Percentiles rank a stretch among this genome's conserved stretches.
Evolutionary conservation across 2,888 invertebrate species (phyloP).

Genomic region (Dendrolimus pini): DNA sequence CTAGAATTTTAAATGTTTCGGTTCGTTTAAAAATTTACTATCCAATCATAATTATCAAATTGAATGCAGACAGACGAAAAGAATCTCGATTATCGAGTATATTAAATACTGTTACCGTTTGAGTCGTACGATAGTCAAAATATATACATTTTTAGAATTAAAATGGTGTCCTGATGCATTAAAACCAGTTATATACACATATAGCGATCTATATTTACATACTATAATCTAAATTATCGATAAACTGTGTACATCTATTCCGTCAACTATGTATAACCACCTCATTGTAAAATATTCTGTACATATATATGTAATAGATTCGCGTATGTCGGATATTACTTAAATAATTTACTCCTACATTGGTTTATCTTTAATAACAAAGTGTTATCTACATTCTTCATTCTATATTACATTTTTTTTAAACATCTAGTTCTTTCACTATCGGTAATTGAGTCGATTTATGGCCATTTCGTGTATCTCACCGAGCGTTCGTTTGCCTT

Average conservation of each 20-base stretch:
- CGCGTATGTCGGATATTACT: background rate
- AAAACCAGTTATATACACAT: slow-evolving; percentile 29
- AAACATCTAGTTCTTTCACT: no score
- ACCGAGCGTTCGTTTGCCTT: no score
- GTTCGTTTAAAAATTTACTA: no score
- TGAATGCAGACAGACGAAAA: background rate
- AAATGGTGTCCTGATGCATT: slow-evolving; percentile 31
- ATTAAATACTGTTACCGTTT: background rate
- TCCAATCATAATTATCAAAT: background rate
- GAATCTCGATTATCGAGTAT: background rate
- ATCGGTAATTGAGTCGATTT: no score
- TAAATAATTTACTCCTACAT: slow-evolving; percentile 1
- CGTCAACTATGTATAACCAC: slow-evolving; percentile 15
- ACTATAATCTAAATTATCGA: slow-evolving; percentile 9
- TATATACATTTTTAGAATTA: slow-evolving; percentile 5
- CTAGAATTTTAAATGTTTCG: no score
- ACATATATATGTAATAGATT: slow-evolving; percentile 22
- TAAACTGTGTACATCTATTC: slow-evolving; percentile 20
- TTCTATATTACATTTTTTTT: no score
- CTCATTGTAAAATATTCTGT: slow-evolving; percentile 35
- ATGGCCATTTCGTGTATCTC: no score
- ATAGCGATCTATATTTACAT: slow-evolving; percentile 40
- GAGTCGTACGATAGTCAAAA: background rate
- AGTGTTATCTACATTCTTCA: no score
- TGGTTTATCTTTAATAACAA: background rate